These are phyloP conservation scores for Hymenopus coronatus DNA, from an alignment of 2,888 invertebrate species.

Conservation along the genomic window DNA sequence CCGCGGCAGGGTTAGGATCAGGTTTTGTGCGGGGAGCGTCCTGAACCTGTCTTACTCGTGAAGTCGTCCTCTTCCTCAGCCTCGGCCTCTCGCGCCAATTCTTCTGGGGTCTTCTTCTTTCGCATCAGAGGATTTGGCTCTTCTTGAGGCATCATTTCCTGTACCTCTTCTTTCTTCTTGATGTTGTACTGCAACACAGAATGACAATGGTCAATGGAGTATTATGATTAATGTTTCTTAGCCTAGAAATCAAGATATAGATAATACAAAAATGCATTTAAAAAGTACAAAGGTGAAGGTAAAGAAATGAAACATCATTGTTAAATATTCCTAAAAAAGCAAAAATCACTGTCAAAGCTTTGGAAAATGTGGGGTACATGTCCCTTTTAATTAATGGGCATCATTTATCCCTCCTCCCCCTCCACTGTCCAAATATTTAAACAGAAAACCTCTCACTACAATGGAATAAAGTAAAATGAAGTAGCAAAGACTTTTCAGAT, in stretches of 20 bases:
- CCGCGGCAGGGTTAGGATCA: constrained; percentile 9
- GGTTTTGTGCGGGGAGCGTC: constrained; percentile 25
- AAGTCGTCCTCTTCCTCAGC: constrained; percentile 94
- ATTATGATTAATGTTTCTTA: not conserved
- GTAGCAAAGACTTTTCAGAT: too few species aligned
- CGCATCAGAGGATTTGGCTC: constrained; percentile 94
- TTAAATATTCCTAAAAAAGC: too few species aligned
- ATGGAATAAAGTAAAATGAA: too few species aligned
- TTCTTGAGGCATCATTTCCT: constrained; percentile 76
- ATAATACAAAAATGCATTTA: too few species aligned
- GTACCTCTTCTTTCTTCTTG: constrained; percentile 94
- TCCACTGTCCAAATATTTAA: too few species aligned
- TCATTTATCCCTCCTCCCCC: too few species aligned
- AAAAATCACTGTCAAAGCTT: too few species aligned
- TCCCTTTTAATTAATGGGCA: too few species aligned
- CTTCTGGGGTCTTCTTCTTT: constrained; percentile 98
- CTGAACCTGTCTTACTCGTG: constrained; percentile 68
- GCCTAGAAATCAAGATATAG: not conserved
- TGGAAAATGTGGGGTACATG: too few species aligned
- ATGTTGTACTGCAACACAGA: constrained; percentile 85
- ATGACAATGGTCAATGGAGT: not conserved
- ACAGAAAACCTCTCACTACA: too few species aligned
- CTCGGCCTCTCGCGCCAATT: constrained; percentile 94
- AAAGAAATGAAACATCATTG: too few species aligned
- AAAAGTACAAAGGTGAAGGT: too few species aligned